Base-by-base conservation (phyloP, 2,797 vertebrate species). In the Mus spretus region DNA sequence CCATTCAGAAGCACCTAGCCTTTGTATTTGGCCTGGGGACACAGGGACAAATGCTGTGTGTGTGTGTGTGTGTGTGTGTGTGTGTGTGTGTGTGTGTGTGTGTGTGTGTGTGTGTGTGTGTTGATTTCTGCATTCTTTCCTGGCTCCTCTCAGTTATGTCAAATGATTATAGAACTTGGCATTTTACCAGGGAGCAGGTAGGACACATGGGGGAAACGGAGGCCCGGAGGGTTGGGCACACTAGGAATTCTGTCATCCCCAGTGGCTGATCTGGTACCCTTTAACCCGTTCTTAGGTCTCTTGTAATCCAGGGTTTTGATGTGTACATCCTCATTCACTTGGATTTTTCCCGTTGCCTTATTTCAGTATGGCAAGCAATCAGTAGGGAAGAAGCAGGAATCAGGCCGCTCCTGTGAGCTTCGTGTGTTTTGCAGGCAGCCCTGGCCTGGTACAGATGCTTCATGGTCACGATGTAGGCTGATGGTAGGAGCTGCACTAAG, bases 401-500 rank as follows among this genome's bases (percentile, higher is more conserved):
- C 34, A 37, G 13, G 91, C 81, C 85, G 72, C 22, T 79, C 37
- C 6, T 9, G 28, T 89, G 24, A 93, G 37, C 37, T 31, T 91
- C 70, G n/a, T n/a, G 1, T 85, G 55, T 15, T 82, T 26, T 83
- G 28, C 63, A 44, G 40, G 61, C 47, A n/a, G 19, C 44, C 79
- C 81, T 20, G 37, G 22, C 85, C 47, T 77, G 81, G 34, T 44
- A 19, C 13, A 72, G n/a, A 12, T 6, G 1, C 6, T 61, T 13
- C 57, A 50, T 61, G 12, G 80, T 72, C 74, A 65, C 47, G 10
- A 67, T 57, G 70, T 74, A 61, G 61, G 9, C 80, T 89, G 53
- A 67, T 40, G 61, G 6, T 28, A 65, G 50, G 40, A 78, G 92
- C 94, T 86, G 93, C 84, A 91, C 19, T 31, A 55, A 93, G 28